These are phyloP conservation scores for Achroia grisella DNA, from an alignment of 1,140 invertebrate species.

Conservation along the genomic window DNA sequence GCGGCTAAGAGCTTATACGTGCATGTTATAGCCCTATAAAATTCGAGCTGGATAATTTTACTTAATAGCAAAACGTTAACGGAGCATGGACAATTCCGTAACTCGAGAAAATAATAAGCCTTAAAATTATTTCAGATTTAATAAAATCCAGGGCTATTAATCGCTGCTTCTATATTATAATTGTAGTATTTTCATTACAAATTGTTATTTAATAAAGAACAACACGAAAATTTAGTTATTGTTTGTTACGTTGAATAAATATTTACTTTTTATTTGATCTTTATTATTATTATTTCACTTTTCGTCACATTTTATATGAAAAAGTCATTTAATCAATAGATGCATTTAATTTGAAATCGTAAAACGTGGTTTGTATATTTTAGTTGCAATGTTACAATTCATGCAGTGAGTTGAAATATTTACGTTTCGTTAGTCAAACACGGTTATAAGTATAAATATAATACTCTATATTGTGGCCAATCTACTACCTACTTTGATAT, in stretches of 20 bases:
- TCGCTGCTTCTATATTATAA: too few species aligned
- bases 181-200: too few species aligned
- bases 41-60: slow-evolving; percentile 43
- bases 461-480: neutral
- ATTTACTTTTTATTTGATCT: too few species aligned
- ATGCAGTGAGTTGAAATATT: slow-evolving; percentile 42
- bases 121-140: too few species aligned
- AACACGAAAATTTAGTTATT: too few species aligned
- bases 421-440: slow-evolving; percentile 42
- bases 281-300: too few species aligned
- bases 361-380: slow-evolving; percentile 20
- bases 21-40: slow-evolving; percentile 51
- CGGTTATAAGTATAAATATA: neutral
- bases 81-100: slow-evolving; percentile 27
- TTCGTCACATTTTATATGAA: too few species aligned
- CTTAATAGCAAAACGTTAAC: slow-evolving; percentile 39
- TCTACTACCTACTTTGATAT: too few species aligned
- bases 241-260: too few species aligned
- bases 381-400: slow-evolving; percentile 36
- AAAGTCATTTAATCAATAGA: too few species aligned
- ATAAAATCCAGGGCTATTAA: too few species aligned
- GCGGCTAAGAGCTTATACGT: slow-evolving; percentile 28
- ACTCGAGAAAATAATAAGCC: slow-evolving; percentile 24
- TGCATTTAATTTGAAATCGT: slow-evolving; percentile 21
- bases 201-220: too few species aligned